A percentile compares a stretch with the other conserved stretches of the same genome.
Evolutionary conservation across 2,888 invertebrate genomes (phyloP).

Genomic region (Andrena bicolor): DNA sequence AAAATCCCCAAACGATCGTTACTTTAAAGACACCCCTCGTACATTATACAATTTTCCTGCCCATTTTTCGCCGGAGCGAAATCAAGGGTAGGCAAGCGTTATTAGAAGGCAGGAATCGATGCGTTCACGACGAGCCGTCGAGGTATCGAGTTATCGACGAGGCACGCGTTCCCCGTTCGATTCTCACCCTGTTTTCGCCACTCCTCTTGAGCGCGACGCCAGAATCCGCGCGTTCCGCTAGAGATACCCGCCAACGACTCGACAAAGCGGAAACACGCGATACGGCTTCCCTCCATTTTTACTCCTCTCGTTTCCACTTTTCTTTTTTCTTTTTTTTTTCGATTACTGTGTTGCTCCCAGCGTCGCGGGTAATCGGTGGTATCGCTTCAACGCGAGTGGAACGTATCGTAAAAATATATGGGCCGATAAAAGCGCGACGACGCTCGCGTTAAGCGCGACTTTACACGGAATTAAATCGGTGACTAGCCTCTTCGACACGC

Average conservation of each 20-base stretch:
- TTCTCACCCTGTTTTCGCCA: no score
- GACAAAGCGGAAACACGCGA: conserved; percentile 3
- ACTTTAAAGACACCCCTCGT: no score
- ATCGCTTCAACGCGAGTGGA: conserved; percentile 33
- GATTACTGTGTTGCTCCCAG: background rate
- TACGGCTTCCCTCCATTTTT: background rate
- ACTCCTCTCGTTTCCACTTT: background rate
- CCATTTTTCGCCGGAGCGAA: no score
- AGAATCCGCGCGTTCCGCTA: no score
- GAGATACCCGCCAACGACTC: background rate
- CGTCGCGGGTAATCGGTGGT: conserved; percentile 36
- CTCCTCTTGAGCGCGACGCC: no score
- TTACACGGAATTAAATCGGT: conserved; percentile 39
- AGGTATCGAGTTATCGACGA: no score
- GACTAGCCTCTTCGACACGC: conserved; percentile 25
- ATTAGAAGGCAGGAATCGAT: no score
- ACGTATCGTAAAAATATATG: conserved; percentile 43
- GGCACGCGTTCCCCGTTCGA: no score
- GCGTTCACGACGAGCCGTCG: no score
- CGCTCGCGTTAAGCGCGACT: conserved; percentile 31
- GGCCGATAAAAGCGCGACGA: conserved; percentile 39
- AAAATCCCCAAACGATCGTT: no score
- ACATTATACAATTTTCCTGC: no score
- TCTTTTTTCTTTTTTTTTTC: background rate
- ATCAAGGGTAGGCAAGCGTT: no score